Evolutionary conservation across 2,888 invertebrate species (phyloP), one percentile per base, ranked within the genome.

Genomic region (Candidula unifasciata): DNA sequence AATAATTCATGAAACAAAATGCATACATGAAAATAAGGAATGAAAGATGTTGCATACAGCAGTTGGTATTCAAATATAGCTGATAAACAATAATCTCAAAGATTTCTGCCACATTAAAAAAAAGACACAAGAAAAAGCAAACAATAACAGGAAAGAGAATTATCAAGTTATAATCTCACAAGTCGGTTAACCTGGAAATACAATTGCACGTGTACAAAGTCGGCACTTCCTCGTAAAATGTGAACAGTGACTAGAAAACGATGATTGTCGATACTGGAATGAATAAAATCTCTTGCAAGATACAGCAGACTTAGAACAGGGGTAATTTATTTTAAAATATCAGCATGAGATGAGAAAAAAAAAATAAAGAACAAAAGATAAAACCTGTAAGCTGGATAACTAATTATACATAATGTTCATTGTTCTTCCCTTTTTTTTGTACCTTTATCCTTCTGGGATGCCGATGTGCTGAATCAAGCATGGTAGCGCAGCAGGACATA

Each of bases 211-310:
- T 30, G 33, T 33, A 16, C 18, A 10, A 35, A 35, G 35, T 30
- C 35, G 10, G 37, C 3, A 24, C 24, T 24, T 35, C 24, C 24
- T 44, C 71, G 37, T n/a, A 71, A 71, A 33, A 71, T 16, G 21
- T 24, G 37, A 71, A 71, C 33, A 37, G 24, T 71, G 71, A 71
- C 71, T 71, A 71, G 71, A 71, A 37, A 71, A 71, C 6, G 6
- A 24, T 71, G 71, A 71, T 71, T 71, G 71, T 71, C 37, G 6
- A 71, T 24, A 71, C 30, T 68, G 68, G 68, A 68, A 68, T 71
- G 37, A 71, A 37, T 18, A 60, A n/a, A 18, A n/a, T 60, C 24
- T 24, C n/a, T 21, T 60, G 10, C 60, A 60, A 60, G 60, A 24
- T 3, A 5, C 60, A 24, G 21, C 60, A 24, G 21, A n/a, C 21